Evolutionary conservation across 1,140 invertebrate genomes (phyloP).

Genomic region (Ganaspis sp.): DNA sequence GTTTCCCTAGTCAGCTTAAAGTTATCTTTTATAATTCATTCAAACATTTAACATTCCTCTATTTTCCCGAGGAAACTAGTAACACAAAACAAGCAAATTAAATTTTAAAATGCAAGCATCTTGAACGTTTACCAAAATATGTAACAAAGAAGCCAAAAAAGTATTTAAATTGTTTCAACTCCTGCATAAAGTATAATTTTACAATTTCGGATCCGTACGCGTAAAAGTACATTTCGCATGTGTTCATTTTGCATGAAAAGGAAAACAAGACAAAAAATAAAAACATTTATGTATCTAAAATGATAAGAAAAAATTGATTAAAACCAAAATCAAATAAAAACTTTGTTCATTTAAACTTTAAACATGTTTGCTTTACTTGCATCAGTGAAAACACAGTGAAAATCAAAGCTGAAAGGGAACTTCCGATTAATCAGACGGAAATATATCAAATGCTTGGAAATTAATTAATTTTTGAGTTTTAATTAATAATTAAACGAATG

Average conservation of each 20-base stretch:
- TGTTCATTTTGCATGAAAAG: too few species aligned
- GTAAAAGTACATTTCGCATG: background rate
- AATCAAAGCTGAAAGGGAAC: background rate
- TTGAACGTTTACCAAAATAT: background rate
- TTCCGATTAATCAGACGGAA: background rate
- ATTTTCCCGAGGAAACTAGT: too few species aligned
- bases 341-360: slow-evolving; percentile 14
- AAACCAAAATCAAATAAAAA: slow-evolving; percentile 7
- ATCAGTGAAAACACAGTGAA: background rate
- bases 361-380: background rate
- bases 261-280: background rate
- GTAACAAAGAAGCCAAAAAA: background rate
- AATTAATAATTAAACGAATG: too few species aligned
- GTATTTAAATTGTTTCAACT: background rate
- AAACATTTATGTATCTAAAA: background rate
- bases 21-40: background rate
- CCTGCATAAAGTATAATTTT: background rate
- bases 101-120: background rate
- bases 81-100: background rate
- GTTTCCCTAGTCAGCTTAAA: too few species aligned
- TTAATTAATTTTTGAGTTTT: background rate
- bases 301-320: background rate
- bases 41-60: background rate
- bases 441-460: background rate
- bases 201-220: slow-evolving; percentile 46